Evolutionary conservation across 2,113 vertebrate genomes (phyloP).

Genomic region (Aepyceros melampus): DNA sequence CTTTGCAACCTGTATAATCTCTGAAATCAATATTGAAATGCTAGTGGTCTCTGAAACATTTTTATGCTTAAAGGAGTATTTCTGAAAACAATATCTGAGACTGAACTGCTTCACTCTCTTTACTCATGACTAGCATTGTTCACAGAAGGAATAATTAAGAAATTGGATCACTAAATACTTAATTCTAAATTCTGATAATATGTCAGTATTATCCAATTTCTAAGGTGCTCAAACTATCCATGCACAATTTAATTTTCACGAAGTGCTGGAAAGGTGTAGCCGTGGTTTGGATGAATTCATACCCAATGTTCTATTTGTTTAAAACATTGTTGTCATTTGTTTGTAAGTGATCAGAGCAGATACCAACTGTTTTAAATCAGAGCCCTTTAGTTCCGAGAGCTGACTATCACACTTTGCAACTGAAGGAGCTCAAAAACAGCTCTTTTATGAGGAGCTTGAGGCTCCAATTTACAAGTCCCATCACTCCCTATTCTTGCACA

Average conservation of each 20-base stretch:
- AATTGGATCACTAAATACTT: neutral
- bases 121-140: neutral
- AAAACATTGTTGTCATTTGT: neutral
- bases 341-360: neutral
- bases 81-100: neutral
- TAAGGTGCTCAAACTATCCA: neutral
- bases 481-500: neutral
- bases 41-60: neutral
- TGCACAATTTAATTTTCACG: neutral
- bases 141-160: neutral
- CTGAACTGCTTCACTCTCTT: neutral
- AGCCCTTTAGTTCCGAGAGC: neutral
- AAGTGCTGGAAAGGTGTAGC: neutral
- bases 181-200: neutral
- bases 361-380: neutral
- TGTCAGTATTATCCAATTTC: neutral
- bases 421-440: neutral
- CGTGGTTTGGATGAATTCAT: neutral
- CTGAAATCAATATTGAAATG: neutral
- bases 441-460: neutral
- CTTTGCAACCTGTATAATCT: neutral
- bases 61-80: neutral
- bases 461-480: neutral
- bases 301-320: neutral
- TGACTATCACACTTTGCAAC: neutral